Base-by-base conservation (phyloP, 2,797 vertebrate species). In the Enteromius radiatus region DNA sequence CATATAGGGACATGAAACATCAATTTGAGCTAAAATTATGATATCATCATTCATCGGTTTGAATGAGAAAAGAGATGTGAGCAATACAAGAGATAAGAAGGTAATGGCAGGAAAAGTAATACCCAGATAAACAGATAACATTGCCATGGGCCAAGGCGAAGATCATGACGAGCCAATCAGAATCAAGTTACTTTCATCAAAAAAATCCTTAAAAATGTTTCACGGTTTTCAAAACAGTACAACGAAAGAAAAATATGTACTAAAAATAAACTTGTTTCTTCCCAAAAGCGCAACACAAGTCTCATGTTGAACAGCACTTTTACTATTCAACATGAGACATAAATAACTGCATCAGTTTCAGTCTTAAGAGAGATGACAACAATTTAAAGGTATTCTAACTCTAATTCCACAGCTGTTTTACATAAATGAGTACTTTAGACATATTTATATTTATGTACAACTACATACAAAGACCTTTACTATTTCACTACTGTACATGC, bases 391-490 rank as follows among this genome's bases (percentile, higher is more conserved):
- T 47, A 71, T 71, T 69, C n/a, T 41, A n/a, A 14, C 38, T 69
- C 36, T 23, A 15, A 38, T 68, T 3, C 2, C 7, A 70, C 14
- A 47, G 26, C 26, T 31, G 19, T 73, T 73, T 52, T 33, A 73
- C 15, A 47, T 19, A 6, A 49, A 71, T 33, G 5, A 33, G 9
- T 1, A 21, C 19, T 33, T 63, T 19, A n/a, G n/a, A n/a, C n/a
- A n/a, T 59, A 78, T 64, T 70, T 78, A 3, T 14, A 80, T 49
- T 82, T 56, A 23, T 28, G 12, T 17, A 61, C 54, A 41, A 84
- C 68, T 76, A 36, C 17, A 38, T 36, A 87, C 78, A 85, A 81
- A 74, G 83, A 19, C 33, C n/a, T 83, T 68, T 45, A 49, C 54
- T 86, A 81, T 84, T 84, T 43, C 4, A 41, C 68, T 38, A 17